Base-by-base conservation (phyloP, 1,140 invertebrate species). In the Procambarus virginalis region DNA sequence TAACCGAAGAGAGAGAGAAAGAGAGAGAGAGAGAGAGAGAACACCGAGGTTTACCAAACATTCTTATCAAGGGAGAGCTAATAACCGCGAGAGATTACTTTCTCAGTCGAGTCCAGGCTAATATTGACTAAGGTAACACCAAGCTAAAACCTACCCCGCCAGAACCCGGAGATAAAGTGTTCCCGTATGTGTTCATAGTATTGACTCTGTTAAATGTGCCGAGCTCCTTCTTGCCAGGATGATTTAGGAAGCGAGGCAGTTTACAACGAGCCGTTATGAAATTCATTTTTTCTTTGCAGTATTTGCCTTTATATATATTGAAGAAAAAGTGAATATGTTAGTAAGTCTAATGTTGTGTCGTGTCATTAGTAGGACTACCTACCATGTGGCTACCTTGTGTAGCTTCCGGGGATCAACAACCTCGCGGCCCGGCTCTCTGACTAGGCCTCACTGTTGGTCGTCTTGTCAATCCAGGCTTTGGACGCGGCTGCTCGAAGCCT, bases 21-120 rank as follows among this genome's bases (percentile, higher is more conserved):
- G 80, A 83, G 80, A 83, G 80, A 83, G 55, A 83, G 80, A 60
- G 58, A 22, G 49, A 48, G 34, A 46, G 20, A 20, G n/a, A 22
- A 73, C 68, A 3, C n/a, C 1, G n/a, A 73, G 68, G 22, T 73
- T 73, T 73, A 34, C 68, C 68, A 73, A 73, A 73, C 68, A 73
- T 73, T 73, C 68, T 73, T 73, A 73, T 73, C 68, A 73, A 9
- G 20, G 6, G 22, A 73, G 68, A 73, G 68, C 22, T 73, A 73
- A 73, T 73, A 73, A 22, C 68, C 68, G 34, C 68, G 22, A 34
- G 68, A 73, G 68, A 73, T 73, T 73, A 73, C 68, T 73, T 73
- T 73, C 68, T 73, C n/a, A 34, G n/a, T 34, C 5, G 20, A 22
- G 68, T 34, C 68, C 68, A 4, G n/a, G 22, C 20, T 34, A 73